Conservation (phyloP, 2,797 vertebrate genomes). For the Poecilia gillii region DNA sequence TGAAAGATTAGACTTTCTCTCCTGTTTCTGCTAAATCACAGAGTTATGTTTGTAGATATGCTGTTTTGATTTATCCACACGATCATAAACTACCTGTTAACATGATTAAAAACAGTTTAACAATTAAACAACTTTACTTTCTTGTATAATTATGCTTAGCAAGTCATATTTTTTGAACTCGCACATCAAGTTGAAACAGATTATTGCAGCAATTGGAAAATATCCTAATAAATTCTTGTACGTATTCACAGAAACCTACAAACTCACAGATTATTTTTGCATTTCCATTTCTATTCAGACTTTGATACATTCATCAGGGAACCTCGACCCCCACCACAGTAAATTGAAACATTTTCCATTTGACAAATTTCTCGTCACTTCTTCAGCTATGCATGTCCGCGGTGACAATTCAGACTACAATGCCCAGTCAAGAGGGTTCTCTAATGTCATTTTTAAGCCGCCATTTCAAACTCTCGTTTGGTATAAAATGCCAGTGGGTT, state of each 20-base stretch:
- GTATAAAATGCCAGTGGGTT: constrained; percentile 35
- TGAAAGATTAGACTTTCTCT: neutral
- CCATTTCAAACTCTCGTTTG: constrained; percentile 25
- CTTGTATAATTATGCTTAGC: neutral
- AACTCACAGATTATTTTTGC: neutral
- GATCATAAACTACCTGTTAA: neutral
- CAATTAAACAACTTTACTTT: neutral
- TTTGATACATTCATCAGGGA: constrained; percentile 13
- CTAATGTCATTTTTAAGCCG: constrained; percentile 28
- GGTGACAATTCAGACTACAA: constrained; percentile 36
- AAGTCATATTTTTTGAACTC: neutral
- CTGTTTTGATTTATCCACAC: neutral
- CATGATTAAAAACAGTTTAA: neutral
- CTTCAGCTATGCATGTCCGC: constrained; percentile 23
- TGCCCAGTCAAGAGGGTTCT: constrained; percentile 37
- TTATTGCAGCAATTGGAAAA: neutral
- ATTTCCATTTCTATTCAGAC: constrained; percentile 19
- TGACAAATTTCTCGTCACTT: constrained; percentile 22
- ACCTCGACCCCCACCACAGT: constrained; percentile 13
- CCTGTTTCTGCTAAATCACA: neutral
- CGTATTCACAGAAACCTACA: neutral
- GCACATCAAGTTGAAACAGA: neutral
- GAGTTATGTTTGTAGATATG: neutral
- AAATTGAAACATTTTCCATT: constrained; percentile 39
- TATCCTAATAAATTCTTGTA: neutral